These are phyloP conservation scores for Aythya fuligula DNA, from an alignment of 2,797 vertebrate genomes.

Conservation along the genomic window DNA sequence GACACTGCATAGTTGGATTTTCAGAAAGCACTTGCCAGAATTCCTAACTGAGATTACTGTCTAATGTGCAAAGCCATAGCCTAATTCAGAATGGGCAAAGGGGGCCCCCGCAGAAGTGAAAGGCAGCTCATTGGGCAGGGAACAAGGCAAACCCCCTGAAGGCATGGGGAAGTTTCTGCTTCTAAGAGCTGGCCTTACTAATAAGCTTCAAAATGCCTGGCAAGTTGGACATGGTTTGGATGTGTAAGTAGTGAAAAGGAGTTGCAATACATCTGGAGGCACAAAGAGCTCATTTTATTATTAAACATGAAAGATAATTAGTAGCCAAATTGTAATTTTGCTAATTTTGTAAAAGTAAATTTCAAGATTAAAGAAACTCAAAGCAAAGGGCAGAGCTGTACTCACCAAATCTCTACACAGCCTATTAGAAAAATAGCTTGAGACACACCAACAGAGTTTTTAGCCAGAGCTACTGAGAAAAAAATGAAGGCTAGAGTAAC, in stretches of 20 bases:
- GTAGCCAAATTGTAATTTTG: not conserved
- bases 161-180: not conserved
- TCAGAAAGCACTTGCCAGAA: constrained; percentile 34
- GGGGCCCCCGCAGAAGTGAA: not conserved
- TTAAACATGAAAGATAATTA: not conserved
- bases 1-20: constrained; percentile 32
- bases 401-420: not conserved
- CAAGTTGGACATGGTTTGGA: not conserved
- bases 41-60: constrained; percentile 45
- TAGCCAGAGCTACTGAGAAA: not conserved
- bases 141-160: not conserved
- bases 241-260: not conserved
- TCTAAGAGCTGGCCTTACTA: not conserved
- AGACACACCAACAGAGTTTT: not conserved
- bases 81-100: not conserved
- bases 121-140: not conserved
- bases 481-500: not conserved
- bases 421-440: not conserved
- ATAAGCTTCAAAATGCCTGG: not conserved
- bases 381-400: not conserved
- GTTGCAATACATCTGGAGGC: not conserved
- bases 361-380: not conserved
- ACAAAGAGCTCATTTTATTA: not conserved
- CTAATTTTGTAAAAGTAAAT: not conserved
- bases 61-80: constrained; percentile 21